Evolutionary conservation across 2,113 vertebrate species (phyloP).

Genomic region (Tupaia tana): DNA sequence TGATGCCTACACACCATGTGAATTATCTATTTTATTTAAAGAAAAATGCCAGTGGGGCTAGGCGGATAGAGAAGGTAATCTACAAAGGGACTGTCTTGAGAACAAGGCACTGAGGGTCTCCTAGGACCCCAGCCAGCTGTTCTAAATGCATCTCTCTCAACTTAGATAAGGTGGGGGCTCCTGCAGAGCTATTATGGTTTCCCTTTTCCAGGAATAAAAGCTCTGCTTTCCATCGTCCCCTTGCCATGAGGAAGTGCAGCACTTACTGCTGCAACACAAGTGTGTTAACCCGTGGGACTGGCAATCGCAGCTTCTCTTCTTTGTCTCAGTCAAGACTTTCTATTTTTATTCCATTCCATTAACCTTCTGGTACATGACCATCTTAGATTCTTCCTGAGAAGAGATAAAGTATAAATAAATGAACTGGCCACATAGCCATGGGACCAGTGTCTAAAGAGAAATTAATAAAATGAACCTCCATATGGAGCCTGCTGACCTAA

Average conservation of each 20-base stretch:
- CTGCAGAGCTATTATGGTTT: not conserved
- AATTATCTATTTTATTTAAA: not conserved
- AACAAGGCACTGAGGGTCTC: not conserved
- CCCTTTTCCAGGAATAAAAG: not conserved
- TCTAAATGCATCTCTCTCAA: not conserved
- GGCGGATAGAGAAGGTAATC: not conserved
- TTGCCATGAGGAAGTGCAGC: not conserved
- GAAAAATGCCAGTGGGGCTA: not conserved
- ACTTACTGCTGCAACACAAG: not conserved
- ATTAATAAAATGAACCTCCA: constrained; percentile 67
- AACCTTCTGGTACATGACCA: not conserved
- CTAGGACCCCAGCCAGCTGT: not conserved
- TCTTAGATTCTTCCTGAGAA: constrained; percentile 1
- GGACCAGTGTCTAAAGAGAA: constrained; percentile 27
- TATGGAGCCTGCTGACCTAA: constrained; percentile 60
- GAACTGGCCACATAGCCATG: not conserved
- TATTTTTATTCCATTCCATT: not conserved
- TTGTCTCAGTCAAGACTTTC: not conserved
- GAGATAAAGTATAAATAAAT: constrained; percentile 6
- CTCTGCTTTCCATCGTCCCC: not conserved
- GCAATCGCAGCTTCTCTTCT: not conserved
- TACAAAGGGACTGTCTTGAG: not conserved
- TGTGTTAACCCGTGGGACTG: not conserved
- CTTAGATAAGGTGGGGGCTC: not conserved
- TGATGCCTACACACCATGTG: not conserved